Conservation (phyloP, 2,797 vertebrate genomes). For the Clarias pachynema region DNA sequence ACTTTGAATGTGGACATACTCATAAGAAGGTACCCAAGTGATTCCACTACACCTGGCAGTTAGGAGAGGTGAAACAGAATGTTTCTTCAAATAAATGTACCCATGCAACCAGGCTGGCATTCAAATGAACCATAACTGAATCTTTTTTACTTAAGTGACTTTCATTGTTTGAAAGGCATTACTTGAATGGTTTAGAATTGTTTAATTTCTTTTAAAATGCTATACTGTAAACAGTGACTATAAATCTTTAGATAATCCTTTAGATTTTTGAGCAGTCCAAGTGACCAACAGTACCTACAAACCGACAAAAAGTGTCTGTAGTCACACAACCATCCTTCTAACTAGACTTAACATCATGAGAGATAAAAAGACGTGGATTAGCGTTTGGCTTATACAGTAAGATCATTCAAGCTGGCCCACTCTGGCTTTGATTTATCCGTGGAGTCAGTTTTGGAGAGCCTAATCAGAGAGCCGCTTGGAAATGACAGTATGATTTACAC, state of each 20-base stretch:
- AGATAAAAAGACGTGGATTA: neutral
- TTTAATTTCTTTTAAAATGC: neutral
- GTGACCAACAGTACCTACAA: neutral
- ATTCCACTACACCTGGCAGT: slow-evolving; percentile 10
- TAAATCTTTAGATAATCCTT: neutral
- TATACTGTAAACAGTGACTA: neutral
- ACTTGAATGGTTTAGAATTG: neutral
- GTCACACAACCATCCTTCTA: neutral
- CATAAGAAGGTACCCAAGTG: neutral
- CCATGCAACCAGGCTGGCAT: neutral
- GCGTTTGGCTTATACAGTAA: neutral
- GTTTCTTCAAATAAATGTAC: neutral
- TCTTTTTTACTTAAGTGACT: neutral
- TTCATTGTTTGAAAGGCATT: neutral
- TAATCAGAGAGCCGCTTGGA: neutral
- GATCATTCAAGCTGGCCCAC: neutral
- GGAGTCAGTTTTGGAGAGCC: neutral
- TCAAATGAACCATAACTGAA: neutral
- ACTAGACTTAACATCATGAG: neutral
- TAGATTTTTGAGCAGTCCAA: neutral
- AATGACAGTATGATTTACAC: slow-evolving; percentile 3
- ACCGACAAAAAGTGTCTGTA: neutral
- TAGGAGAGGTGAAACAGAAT: neutral
- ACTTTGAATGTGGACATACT: neutral
- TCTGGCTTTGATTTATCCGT: neutral